Percentiles rank a stretch among this genome's conserved stretches.
phyloP scores from a whole-genome alignment of 2,888 invertebrate genomes.

The Dromius quadrimaculatus region DNA sequence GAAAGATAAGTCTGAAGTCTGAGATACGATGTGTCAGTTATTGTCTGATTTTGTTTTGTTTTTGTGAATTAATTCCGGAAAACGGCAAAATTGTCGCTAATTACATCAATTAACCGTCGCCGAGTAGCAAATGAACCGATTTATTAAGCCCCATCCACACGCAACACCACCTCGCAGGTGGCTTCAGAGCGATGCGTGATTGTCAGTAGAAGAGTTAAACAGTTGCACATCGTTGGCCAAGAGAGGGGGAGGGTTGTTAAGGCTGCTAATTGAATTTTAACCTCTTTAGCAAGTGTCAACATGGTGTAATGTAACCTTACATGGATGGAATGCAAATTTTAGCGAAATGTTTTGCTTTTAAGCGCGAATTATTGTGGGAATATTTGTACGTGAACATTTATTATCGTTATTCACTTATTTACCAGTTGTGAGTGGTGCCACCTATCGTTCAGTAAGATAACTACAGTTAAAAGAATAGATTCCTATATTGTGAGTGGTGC shows the following conservation, averaged over 20 bases:
- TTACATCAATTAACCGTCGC: conserved; percentile 37
- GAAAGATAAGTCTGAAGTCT: conserved; percentile 12
- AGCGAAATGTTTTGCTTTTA: not conserved
- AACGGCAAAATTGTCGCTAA: conserved; percentile 27
- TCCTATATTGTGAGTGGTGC: too few relatives aligned
- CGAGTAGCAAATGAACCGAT: conserved; percentile 37
- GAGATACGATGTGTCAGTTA: conserved; percentile 33
- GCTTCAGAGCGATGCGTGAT: conserved; percentile 21
- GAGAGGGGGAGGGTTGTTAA: not conserved
- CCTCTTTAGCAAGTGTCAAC: conserved; percentile 15
- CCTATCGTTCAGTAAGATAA: too few relatives aligned
- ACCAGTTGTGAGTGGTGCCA: not conserved
- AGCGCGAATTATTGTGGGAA: too few relatives aligned
- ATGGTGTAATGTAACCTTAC: conserved; percentile 10
- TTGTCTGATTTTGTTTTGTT: conserved; percentile 8
- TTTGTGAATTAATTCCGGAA: conserved; percentile 1
- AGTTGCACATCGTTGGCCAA: too few relatives aligned
- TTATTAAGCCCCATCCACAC: conserved; percentile 29
- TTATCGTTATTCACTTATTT: not conserved
- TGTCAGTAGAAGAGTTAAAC: conserved; percentile 21
- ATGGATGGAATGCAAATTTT: not conserved
- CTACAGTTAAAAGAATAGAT: too few relatives aligned
- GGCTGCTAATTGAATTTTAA: conserved; percentile 8
- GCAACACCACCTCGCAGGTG: conserved; percentile 19
- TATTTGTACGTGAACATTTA: not conserved